Base-by-base conservation (phyloP, 2,888 invertebrate species). In the Coleophora flavipennella region DNA sequence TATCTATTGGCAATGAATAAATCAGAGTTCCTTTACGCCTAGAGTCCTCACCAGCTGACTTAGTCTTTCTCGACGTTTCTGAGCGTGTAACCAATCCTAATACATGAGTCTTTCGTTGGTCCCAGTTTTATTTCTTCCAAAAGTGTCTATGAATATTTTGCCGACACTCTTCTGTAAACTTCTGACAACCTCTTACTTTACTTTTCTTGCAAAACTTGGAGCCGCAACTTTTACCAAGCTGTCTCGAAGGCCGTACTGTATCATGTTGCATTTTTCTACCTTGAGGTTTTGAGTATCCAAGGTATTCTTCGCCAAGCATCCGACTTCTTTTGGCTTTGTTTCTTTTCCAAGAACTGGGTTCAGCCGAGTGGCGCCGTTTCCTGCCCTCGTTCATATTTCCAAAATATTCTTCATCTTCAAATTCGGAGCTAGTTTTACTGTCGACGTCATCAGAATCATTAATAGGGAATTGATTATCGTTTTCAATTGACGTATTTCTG, bases 81-180 rank as follows among this genome's bases (percentile, higher is more conserved):
- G 50, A 27, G 27, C 27, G 49, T 38, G 32, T 47, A 12, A 47
- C 49, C 42, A 45, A 43, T 32, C 44, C 38, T 12, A n/a, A 35
- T 11, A 53, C 39, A 38, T 44, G n/a, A n/a, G 48, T 32, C 40
- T 49, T 51, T 8, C 50, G 33, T 37, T 51, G 46, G 29, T 50
- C 49, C 50, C 53, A 50, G 35, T 45, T 49, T 39, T 51, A 27
- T 10, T 38, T 43, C 39, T 50, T 44, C 49, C 48, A 53, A 42
- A 53, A 53, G 37, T 31, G n/a, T 13, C 32, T 42, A 38, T 44
- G 40, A 33, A 53, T 47, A 4, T 39, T 13, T 13, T 42, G 28
- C 3, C 50, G 41, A 26, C 27, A 37, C 28, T 49, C 48, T 14
- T 54, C 46, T 12, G 32, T 31, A 39, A 53, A 39, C 26, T 43